Conservation (phyloP, 2,888 invertebrate species). For the Patella pellucida region DNA sequence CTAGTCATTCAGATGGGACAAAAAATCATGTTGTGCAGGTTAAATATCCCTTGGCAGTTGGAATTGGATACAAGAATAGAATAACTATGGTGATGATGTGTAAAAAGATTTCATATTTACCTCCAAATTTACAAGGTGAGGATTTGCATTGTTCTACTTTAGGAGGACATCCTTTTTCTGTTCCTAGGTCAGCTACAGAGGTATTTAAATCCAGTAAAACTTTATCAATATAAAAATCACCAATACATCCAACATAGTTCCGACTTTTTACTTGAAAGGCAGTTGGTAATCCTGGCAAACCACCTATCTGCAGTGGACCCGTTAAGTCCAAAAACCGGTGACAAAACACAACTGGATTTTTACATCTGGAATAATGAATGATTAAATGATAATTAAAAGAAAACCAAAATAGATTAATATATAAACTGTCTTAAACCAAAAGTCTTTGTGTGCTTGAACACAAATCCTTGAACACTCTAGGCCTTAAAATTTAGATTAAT, state of each 20-base stretch:
- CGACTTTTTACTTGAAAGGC: constrained; percentile 65
- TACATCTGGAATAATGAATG: constrained; percentile 66
- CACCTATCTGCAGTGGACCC: constrained; percentile 90
- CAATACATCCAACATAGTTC: constrained; percentile 91
- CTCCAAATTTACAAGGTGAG: constrained; percentile 89
- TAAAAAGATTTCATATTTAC: constrained; percentile 62
- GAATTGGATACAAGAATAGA: no score
- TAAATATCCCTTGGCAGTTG: no score
- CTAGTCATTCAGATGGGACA: no score
- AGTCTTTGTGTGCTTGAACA: not conserved
- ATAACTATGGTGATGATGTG: not conserved
- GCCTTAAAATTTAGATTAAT: no score
- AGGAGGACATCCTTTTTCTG: constrained; percentile 88
- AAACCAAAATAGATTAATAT: not conserved
- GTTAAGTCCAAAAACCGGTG: constrained; percentile 90
- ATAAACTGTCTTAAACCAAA: not conserved
- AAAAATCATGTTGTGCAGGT: no score
- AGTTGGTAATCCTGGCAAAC: constrained; percentile 78
- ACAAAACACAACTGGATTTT: constrained; percentile 73
- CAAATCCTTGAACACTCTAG: no score
- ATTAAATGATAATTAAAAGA: no score
- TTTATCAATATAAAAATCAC: constrained; percentile 88
- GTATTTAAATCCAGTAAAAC: constrained; percentile 86
- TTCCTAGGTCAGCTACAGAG: constrained; percentile 70
- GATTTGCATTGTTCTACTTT: constrained; percentile 86